phyloP scores from a whole-genome alignment of 2,797 vertebrate genomes.

The Todus mexicanus region DNA sequence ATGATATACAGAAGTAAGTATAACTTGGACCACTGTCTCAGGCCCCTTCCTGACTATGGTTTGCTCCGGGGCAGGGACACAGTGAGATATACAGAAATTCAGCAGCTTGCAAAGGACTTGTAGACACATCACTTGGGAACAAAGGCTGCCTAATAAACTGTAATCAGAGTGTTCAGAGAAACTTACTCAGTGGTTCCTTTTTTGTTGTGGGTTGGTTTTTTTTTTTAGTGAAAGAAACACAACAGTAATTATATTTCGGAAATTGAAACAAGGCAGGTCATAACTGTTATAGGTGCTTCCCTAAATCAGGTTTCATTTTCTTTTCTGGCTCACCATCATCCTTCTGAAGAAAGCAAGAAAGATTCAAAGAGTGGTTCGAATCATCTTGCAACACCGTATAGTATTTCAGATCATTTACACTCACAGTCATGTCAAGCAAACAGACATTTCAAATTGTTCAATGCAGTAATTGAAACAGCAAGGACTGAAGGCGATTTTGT shows the following conservation, averaged over 20 bases:
- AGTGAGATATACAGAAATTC: neutral
- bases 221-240: neutral
- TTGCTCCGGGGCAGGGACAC: neutral
- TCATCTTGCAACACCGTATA: neutral
- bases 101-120: neutral
- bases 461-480: slow-evolving; percentile 30
- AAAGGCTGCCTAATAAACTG: neutral
- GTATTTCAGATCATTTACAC: neutral
- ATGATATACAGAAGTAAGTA: neutral
- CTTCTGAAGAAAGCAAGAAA: neutral
- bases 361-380: neutral
- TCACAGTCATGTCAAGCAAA: neutral
- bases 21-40: neutral
- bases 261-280: neutral
- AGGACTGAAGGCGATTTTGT: slow-evolving; percentile 26
- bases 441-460: slow-evolving; percentile 3
- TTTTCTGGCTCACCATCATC: neutral
- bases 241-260: neutral
- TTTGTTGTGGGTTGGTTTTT: neutral
- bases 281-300: neutral
- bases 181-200: neutral
- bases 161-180: neutral
- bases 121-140: neutral
- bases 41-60: neutral
- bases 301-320: neutral